Percentiles rank a stretch among this genome's conserved stretches.
phyloP scores from a whole-genome alignment of 2,113 vertebrate species.

The Oreocharis arfaki region DNA sequence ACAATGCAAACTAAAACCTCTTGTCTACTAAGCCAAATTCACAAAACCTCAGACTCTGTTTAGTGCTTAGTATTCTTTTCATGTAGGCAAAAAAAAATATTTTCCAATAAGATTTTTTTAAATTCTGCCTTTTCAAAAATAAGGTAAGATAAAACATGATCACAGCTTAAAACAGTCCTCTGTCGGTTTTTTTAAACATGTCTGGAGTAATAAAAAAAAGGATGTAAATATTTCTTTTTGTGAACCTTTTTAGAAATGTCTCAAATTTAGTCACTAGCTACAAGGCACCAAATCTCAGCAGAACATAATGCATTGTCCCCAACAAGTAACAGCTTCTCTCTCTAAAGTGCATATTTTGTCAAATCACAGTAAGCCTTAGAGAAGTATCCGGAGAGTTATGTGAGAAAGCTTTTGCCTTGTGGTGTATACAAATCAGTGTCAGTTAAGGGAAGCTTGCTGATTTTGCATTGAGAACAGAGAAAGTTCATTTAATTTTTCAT shows the following conservation, averaged over 20 bases:
- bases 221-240: background rate
- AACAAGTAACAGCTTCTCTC: background rate
- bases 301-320: background rate
- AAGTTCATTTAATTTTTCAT: background rate
- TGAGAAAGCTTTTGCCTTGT: background rate
- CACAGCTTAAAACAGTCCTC: background rate
- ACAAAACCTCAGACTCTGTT: background rate
- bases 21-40: background rate
- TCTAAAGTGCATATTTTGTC: background rate
- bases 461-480: background rate
- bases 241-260: background rate
- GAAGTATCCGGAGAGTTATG: background rate
- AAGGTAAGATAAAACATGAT: background rate
- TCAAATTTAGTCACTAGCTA: background rate
- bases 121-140: background rate
- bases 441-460: background rate
- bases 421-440: background rate
- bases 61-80: background rate
- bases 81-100: background rate
- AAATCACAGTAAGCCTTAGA: background rate
- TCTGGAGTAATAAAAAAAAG: background rate
- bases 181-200: background rate
- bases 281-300: background rate
- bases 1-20: background rate
- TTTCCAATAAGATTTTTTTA: background rate